phyloP scores from a whole-genome alignment of 2,797 vertebrate species.

The Morus bassanus region DNA sequence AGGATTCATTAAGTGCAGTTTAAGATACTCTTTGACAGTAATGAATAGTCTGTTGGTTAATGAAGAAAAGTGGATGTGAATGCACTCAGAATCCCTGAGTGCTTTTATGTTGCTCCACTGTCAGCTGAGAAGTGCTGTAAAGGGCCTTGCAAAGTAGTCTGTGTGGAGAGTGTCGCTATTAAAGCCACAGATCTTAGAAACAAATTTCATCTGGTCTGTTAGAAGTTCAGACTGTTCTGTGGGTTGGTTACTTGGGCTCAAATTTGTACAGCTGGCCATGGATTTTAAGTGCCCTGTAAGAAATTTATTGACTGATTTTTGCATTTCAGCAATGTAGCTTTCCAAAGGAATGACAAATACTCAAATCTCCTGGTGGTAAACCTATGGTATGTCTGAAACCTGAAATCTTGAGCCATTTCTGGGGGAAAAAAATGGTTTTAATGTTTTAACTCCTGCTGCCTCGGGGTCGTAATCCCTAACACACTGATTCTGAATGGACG shows the following conservation, averaged over 20 bases:
- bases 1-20: neutral
- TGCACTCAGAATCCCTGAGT: neutral
- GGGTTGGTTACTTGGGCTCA: neutral
- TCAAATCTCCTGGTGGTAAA: neutral
- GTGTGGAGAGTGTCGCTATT: neutral
- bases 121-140: neutral
- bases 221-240: neutral
- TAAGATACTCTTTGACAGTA: neutral
- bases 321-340: neutral
- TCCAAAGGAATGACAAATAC: neutral
- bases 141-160: neutral
- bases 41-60: neutral
- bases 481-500: rapidly evolving
- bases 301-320: neutral
- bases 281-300: neutral
- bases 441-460: neutral
- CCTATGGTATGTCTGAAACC: neutral
- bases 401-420: neutral
- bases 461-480: neutral
- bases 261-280: neutral
- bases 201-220: neutral
- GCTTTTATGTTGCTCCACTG: neutral
- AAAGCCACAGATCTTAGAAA: neutral
- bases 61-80: neutral
- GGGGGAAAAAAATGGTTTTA: neutral